phyloP scores from a whole-genome alignment of 2,797 vertebrate genomes.

The Phrynocephalus forsythii region DNA sequence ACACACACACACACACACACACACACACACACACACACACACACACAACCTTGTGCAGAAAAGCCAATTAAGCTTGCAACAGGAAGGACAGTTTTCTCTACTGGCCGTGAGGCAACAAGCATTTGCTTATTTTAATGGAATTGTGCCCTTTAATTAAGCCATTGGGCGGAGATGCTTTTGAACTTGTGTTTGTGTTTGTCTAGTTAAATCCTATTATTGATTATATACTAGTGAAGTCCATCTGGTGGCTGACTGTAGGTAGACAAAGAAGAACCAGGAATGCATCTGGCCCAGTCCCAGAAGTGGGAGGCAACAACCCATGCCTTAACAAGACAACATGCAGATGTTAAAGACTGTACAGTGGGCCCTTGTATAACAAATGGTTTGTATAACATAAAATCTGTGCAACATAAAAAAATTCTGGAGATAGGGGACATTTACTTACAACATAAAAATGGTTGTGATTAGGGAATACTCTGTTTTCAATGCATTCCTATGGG shows the following conservation, averaged over 20 bases:
- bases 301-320: background rate
- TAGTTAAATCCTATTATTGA: conserved; percentile 63
- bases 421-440: too few species aligned
- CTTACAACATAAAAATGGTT: too few species aligned
- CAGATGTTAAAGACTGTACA: background rate
- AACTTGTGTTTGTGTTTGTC: conserved; percentile 71
- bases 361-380: too few species aligned
- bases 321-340: background rate
- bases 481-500: too few species aligned
- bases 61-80: conserved; percentile 36
- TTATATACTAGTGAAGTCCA: conserved; percentile 13
- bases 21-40: conserved; percentile 27
- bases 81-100: background rate
- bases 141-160: conserved; percentile 68
- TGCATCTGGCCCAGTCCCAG: background rate
- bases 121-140: conserved; percentile 67
- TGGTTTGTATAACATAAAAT: too few species aligned
- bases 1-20: conserved; percentile 30
- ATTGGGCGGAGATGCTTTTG: conserved; percentile 62
- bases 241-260: background rate
- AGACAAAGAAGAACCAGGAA: conserved; percentile 11
- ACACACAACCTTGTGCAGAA: conserved; percentile 14
- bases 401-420: too few species aligned
- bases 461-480: too few species aligned
- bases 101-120: conserved; percentile 42